These are phyloP conservation scores for Coranthus polyacanthus DNA, from an alignment of 2,797 vertebrate species.

Conservation along the genomic window DNA sequence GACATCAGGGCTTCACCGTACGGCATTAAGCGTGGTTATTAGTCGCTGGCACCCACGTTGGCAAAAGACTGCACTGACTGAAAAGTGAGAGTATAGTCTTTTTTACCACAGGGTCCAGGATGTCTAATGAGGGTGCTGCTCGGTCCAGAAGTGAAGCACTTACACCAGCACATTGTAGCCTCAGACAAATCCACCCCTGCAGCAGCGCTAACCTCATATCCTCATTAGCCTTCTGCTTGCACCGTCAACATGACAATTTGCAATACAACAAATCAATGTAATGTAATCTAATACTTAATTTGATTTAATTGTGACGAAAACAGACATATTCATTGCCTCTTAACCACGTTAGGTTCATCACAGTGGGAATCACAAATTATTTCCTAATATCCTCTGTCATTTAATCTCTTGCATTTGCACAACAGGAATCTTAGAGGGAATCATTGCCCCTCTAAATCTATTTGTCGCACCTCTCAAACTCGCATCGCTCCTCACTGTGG, in stretches of 20 bases:
- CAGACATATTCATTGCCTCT: conserved; percentile 77
- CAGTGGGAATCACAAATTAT: conserved; percentile 77
- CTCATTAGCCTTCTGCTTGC: conserved; percentile 64
- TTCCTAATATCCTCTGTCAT: conserved; percentile 79
- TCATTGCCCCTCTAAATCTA: conserved; percentile 80
- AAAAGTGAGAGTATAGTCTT: conserved; percentile 43
- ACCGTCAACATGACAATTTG: conserved; percentile 68
- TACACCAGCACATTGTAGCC: conserved; percentile 36
- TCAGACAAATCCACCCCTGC: conserved; percentile 58
- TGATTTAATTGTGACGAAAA: conserved; percentile 75
- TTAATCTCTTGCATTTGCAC: conserved; percentile 81
- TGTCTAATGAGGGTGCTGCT: conserved; percentile 47
- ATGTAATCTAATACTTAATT: conserved; percentile 71
- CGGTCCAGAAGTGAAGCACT: conserved; percentile 48
- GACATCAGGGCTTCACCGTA: conserved; percentile 39
- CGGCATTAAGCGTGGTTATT: conserved; percentile 29
- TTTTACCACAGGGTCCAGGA: conserved; percentile 30
- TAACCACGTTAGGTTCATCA: conserved; percentile 80
- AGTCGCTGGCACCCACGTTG: conserved; percentile 18
- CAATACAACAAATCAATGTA: conserved; percentile 75
- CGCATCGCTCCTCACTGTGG: conserved; percentile 71
- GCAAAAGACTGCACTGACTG: conserved; percentile 11
- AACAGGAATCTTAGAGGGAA: conserved; percentile 77
- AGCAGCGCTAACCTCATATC: conserved; percentile 62
- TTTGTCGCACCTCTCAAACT: conserved; percentile 80